Percentiles rank a stretch among this genome's conserved stretches.
These are phyloP conservation scores for Oxygymnocypris stewartii DNA, from an alignment of 2,113 vertebrate species.

Conservation along the genomic window DNA sequence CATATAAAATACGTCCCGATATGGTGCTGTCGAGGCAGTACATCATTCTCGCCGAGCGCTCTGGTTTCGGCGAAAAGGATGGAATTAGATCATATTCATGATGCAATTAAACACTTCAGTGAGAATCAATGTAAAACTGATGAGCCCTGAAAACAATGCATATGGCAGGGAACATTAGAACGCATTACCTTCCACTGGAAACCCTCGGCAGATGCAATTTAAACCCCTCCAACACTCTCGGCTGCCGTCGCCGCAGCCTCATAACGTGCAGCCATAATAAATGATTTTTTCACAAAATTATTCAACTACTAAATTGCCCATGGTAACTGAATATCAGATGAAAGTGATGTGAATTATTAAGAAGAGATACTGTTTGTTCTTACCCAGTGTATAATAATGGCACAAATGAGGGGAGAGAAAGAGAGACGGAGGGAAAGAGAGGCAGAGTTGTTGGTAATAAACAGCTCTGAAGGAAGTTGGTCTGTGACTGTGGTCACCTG, in stretches of 20 bases:
- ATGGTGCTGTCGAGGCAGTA: constrained; percentile 87
- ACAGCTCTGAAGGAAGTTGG: constrained; percentile 62
- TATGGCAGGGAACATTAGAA: constrained; percentile 99
- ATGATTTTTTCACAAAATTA: constrained; percentile 99
- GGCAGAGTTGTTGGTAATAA: constrained; percentile 67
- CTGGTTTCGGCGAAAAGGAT: constrained; percentile 98
- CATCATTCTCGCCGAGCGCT: constrained; percentile 96
- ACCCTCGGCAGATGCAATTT: constrained; percentile 97
- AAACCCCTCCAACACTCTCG: constrained; percentile 97
- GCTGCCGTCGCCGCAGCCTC: constrained; percentile 92
- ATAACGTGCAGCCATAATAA: constrained; percentile 95
- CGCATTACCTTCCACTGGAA: constrained; percentile 99
- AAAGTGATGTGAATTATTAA: constrained; percentile 99
- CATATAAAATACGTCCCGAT: constrained; percentile 86
- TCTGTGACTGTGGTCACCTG: constrained; percentile 66
- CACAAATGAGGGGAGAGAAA: constrained; percentile 65
- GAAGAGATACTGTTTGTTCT: constrained; percentile 82
- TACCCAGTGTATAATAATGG: constrained; percentile 74
- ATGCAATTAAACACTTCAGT: constrained; percentile 99
- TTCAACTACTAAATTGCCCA: constrained; percentile 99
- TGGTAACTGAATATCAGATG: constrained; percentile 99
- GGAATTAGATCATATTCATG: constrained; percentile 99
- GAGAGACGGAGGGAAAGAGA: constrained; percentile 56
- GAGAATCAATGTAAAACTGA: constrained; percentile 99
- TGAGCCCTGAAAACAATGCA: constrained; percentile 99